Evolutionary conservation across 30 jellyfish, hydroid and myxozoan species (phyloP).

Genomic region (Rhopilema esculentum): DNA sequence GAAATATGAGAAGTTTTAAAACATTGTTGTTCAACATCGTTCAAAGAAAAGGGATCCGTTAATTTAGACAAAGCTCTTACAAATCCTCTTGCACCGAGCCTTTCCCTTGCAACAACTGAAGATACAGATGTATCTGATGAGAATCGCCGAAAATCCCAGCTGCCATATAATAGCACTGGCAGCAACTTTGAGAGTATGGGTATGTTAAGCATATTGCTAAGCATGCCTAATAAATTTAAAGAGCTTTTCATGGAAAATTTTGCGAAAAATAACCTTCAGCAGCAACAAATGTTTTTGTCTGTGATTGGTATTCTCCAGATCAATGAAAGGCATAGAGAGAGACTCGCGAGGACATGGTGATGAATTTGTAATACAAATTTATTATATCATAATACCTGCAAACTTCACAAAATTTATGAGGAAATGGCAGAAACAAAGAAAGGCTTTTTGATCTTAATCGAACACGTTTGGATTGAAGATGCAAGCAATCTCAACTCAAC

Average conservation of each 20-base stretch:
- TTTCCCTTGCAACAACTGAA: conserved; percentile 32
- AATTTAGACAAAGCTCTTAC: conserved; percentile 41
- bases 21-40: too few species aligned
- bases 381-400: conserved; percentile 15
- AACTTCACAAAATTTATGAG: conserved; percentile 15
- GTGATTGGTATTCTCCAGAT: conserved; percentile 7
- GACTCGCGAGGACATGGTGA: conserved; percentile 6
- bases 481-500: too few species aligned
- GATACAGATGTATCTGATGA: background rate
- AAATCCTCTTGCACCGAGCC: conserved; percentile 39
- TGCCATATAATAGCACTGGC: conserved; percentile 14
- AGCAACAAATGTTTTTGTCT: background rate
- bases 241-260: conserved; percentile 11
- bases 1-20: conserved; percentile 7
- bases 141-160: conserved; percentile 4
- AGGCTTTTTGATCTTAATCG: too few species aligned
- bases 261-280: background rate
- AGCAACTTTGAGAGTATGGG: background rate
- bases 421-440: too few species aligned
- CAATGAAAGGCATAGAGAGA: conserved; percentile 21
- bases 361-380: conserved; percentile 6
- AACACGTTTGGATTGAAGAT: too few species aligned
- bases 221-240: conserved; percentile 10
- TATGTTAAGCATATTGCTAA: too few species aligned
- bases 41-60: too few species aligned